Conservation (phyloP, 2,888 invertebrate genomes). For the Drosophila helvetica region DNA sequence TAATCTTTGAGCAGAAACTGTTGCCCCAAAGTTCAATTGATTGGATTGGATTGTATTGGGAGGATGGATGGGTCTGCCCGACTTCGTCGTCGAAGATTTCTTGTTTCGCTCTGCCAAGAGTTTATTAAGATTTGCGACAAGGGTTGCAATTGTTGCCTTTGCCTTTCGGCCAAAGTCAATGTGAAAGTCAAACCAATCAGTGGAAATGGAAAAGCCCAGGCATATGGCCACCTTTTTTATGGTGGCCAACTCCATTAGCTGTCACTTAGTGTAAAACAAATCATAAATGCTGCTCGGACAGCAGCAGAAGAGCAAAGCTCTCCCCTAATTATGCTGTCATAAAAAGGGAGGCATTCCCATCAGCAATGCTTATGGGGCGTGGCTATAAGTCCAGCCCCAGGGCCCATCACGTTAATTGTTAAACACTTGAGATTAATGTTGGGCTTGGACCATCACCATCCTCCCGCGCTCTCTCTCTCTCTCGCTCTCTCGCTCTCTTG, state of each 20-base stretch:
- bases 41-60: conserved; percentile 9
- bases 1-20: conserved; percentile 40
- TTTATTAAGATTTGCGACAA: not conserved
- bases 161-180: conserved; percentile 35
- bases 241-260: conserved; percentile 63
- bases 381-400: conserved; percentile 32
- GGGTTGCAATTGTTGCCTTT: conserved; percentile 12
- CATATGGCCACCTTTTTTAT: conserved; percentile 59
- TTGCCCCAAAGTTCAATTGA: conserved; percentile 47
- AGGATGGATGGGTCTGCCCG: no score
- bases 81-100: conserved; percentile 9
- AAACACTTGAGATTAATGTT: conserved; percentile 71
- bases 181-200: conserved; percentile 57
- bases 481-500: conserved; percentile 11
- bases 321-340: conserved; percentile 66
- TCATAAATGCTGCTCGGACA: conserved; percentile 59
- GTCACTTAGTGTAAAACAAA: conserved; percentile 67
- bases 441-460: conserved; percentile 6
- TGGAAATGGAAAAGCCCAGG: conserved; percentile 19
- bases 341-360: conserved; percentile 29
- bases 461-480: conserved; percentile 15
- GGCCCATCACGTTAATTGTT: conserved; percentile 61
- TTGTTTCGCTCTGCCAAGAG: conserved; percentile 17
- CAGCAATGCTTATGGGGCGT: conserved; percentile 36
- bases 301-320: conserved; percentile 37